Evolutionary conservation across 2,113 vertebrate species (phyloP).

Genomic region (Tympanuchus pallidicinctus): DNA sequence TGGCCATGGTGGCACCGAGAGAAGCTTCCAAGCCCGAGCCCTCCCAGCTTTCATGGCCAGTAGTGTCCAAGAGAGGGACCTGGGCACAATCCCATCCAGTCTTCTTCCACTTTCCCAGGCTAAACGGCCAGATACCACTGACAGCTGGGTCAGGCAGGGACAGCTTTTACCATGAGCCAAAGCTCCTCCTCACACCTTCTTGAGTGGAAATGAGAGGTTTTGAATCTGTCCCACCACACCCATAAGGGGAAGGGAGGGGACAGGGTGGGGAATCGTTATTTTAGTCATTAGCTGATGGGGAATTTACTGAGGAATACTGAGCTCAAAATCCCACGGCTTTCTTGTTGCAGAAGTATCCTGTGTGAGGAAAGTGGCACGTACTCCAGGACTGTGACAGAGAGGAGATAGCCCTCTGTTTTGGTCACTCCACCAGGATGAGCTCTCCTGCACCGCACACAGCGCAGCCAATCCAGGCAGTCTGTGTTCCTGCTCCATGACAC

Average conservation of each 20-base stretch:
- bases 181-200: slow-evolving; percentile 70
- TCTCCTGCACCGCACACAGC: not conserved
- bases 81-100: not conserved
- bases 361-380: slow-evolving; percentile 44
- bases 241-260: slow-evolving; percentile 65
- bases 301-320: slow-evolving; percentile 53
- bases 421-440: not conserved
- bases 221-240: slow-evolving; percentile 63
- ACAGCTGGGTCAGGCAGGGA: slow-evolving; percentile 52
- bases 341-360: not conserved
- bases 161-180: slow-evolving; percentile 46
- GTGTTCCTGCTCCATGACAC: not conserved
- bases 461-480: not conserved
- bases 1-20: not conserved
- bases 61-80: slow-evolving; percentile 10
- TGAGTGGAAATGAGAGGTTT: slow-evolving; percentile 63
- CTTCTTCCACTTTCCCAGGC: not conserved
- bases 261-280: slow-evolving; percentile 65
- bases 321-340: slow-evolving; percentile 44
- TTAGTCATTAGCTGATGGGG: slow-evolving; percentile 64
- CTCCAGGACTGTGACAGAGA: slow-evolving; percentile 3
- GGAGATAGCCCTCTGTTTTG: slow-evolving; percentile 12
- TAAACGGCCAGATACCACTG: not conserved
- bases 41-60: not conserved
- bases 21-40: not conserved